Conservation (phyloP, 2,113 vertebrate species). For the Hemibagrus wyckioides region DNA sequence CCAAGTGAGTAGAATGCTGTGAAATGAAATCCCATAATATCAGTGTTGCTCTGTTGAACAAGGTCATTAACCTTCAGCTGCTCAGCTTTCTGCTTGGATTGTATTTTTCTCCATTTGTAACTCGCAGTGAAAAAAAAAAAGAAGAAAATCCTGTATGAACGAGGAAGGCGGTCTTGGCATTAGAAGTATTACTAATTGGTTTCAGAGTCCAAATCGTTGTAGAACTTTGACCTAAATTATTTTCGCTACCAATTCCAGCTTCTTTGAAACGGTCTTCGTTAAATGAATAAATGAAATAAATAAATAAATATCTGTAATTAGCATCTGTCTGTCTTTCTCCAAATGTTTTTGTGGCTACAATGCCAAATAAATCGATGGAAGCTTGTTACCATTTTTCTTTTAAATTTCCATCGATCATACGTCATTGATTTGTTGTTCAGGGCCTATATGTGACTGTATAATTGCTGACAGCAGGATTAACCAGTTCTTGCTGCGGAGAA, state of each 20-base stretch:
- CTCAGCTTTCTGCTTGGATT: constrained; percentile 17
- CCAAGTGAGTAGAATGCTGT: constrained; percentile 7
- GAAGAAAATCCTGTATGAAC: background rate
- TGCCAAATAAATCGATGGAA: background rate
- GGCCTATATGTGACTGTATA: background rate
- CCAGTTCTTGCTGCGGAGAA: background rate
- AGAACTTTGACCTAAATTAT: constrained; percentile 1
- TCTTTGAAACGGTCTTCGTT: background rate
- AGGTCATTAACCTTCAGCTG: constrained; percentile 23
- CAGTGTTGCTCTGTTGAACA: constrained; percentile 15
- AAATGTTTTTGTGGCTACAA: background rate
- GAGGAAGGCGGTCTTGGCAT: no score
- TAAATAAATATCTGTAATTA: background rate
- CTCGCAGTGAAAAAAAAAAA: background rate
- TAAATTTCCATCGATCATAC: background rate
- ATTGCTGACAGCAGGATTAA: constrained; percentile 30
- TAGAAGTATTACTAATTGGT: background rate
- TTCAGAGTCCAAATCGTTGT: background rate
- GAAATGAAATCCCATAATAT: constrained; percentile 28
- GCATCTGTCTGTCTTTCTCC: background rate
- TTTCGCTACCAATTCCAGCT: background rate
- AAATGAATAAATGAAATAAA: no score
- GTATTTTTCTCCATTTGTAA: constrained; percentile 3
- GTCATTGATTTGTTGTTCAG: constrained; percentile 24
- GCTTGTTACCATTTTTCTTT: background rate